Percentiles rank a stretch among this genome's conserved stretches.
Evolutionary conservation across 2,888 invertebrate species (phyloP).

Genomic region (Synergus laeviventris): DNA sequence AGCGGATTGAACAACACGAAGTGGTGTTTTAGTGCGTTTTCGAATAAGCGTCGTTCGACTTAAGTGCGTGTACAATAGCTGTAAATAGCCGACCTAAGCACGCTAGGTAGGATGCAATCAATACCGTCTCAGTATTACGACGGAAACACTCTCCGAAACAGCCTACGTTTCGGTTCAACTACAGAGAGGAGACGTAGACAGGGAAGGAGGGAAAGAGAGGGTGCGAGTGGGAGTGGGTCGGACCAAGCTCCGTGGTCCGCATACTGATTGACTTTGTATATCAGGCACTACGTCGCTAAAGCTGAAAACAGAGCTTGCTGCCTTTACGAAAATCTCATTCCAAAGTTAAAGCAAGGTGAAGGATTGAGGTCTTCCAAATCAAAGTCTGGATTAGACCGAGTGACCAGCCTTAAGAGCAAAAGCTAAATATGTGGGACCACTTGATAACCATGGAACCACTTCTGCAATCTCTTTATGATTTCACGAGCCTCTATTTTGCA

Average conservation of each 20-base stretch:
- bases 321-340: slow-evolving; percentile 63
- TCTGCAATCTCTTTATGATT: too few species aligned
- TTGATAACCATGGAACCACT: too few species aligned
- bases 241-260: slow-evolving; percentile 72
- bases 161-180: slow-evolving; percentile 70
- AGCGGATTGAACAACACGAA: not conserved
- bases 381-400: too few species aligned
- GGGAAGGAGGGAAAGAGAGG: slow-evolving; percentile 51
- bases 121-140: slow-evolving; percentile 75
- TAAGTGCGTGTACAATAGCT: slow-evolving; percentile 54
- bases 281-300: slow-evolving; percentile 58
- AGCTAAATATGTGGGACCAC: too few species aligned
- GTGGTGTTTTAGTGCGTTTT: not conserved
- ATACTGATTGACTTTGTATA: slow-evolving; percentile 73
- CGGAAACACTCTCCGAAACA: slow-evolving; percentile 74
- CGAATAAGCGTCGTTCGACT: slow-evolving; percentile 7
- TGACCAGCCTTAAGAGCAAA: too few species aligned
- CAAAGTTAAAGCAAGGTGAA: slow-evolving; percentile 56
- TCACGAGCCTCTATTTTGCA: not conserved
- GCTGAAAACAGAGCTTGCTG: slow-evolving; percentile 65
- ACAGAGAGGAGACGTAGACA: slow-evolving; percentile 35
- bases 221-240: slow-evolving; percentile 49
- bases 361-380: too few species aligned
- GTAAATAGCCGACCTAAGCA: slow-evolving; percentile 65
- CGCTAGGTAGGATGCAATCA: slow-evolving; percentile 72